Base-by-base conservation (phyloP, 2,113 vertebrate genomes). In the Pipra filicauda region DNA sequence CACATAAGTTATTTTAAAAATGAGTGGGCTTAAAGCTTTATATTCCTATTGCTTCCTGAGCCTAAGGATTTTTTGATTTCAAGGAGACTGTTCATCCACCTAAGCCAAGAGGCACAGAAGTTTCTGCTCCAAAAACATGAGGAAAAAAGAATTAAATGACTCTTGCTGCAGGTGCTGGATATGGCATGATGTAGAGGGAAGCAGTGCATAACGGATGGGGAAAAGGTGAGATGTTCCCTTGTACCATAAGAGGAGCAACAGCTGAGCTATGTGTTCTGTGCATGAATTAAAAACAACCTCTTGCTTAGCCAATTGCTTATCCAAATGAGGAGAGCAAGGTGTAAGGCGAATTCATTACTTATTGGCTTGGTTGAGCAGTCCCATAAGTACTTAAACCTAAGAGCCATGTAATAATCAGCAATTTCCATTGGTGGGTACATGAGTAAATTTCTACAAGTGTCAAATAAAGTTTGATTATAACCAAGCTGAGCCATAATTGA, bases 131-230 rank as follows among this genome's bases (percentile, higher is more conserved):
- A 93, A 73, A 88, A 73, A 37, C 48, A 77, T 11, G 17, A 91
- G 9, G 28, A 57, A 83, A 57, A 51, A 69, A 23, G 9, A 76
- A 80, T 58, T 20, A 76, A 73, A 46, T 33, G 62, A 30, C 35
- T 88, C 43, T 79, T 85, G 28, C 37, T 93, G 77, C 48, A 67
- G 44, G 66, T 70, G 43, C n/a, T 58, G 54, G 62, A 31, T 71
- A 85, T 66, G 82, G 49, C 54, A 19, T 30, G 67, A 83, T 62
- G 71, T 55, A 85, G 82, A 70, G 37, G 37, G 82, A 94, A 94
- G 82, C 88, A 88, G 79, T 73, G 88, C 91, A 46, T 85, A 90
- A 92, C 85, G 86, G 91, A 94, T 92, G 71, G 88, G 58, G 15
- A 64, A 73, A 85, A 85, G 75, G 85, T 94, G 88, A 95, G 78